Evolutionary conservation across 2,888 invertebrate species (phyloP).

Genomic region (Tetheella fluctuosa): DNA sequence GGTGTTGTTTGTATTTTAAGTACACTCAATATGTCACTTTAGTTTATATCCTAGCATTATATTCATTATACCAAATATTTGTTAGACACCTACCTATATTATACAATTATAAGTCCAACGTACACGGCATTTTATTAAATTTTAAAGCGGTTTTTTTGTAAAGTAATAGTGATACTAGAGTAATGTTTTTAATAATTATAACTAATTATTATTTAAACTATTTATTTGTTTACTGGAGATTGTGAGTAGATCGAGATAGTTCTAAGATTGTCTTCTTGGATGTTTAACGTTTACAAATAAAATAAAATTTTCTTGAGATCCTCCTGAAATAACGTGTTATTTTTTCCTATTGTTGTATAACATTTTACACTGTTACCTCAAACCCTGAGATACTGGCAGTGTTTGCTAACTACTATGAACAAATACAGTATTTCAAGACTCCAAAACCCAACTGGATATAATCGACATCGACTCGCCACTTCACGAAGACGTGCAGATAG

Average conservation of each 20-base stretch:
- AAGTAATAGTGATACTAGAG: slow-evolving; percentile 80
- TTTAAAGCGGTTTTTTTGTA: slow-evolving; percentile 57
- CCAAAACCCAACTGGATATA: no score
- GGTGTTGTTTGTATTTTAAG: no score
- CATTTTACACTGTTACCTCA: neutral
- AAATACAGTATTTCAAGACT: no score
- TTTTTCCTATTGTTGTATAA: slow-evolving; percentile 19
- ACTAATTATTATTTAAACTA: slow-evolving; percentile 58
- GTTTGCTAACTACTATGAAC: no score
- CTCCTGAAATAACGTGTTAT: slow-evolving; percentile 36
- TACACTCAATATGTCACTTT: neutral
- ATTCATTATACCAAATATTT: slow-evolving; percentile 46
- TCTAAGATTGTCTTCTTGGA: slow-evolving; percentile 72
- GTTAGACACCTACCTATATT: slow-evolving; percentile 38
- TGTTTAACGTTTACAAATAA: slow-evolving; percentile 77
- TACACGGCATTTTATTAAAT: slow-evolving; percentile 43
- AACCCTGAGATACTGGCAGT: no score
- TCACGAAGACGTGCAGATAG: no score
- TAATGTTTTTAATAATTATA: slow-evolving; percentile 68
- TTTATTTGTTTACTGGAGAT: slow-evolving; percentile 76
- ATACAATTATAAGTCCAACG: slow-evolving; percentile 29
- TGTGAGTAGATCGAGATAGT: slow-evolving; percentile 61
- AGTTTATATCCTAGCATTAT: neutral
- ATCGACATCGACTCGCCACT: no score
- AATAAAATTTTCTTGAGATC: slow-evolving; percentile 75